phyloP scores from a whole-genome alignment of 2,797 vertebrate genomes.

The Dryobates pubescens region DNA sequence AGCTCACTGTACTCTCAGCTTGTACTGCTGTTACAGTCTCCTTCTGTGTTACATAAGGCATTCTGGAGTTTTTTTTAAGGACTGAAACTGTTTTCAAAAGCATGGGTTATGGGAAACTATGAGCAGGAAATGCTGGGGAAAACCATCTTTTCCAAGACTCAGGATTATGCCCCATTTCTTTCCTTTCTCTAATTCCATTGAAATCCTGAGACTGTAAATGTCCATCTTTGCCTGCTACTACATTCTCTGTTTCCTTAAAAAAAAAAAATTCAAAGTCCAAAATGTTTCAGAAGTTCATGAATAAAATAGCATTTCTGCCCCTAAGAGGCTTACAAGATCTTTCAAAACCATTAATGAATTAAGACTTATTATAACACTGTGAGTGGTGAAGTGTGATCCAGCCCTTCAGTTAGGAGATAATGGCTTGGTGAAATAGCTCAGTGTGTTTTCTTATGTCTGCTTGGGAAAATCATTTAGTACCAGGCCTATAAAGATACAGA shows the following conservation, averaged over 20 bases:
- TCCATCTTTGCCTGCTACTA: background rate
- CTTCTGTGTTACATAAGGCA: background rate
- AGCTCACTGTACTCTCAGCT: background rate
- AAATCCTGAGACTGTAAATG: background rate
- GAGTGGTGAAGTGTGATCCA: constrained; percentile 10
- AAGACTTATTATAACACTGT: background rate
- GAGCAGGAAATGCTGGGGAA: background rate
- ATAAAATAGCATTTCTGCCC: constrained; percentile 24
- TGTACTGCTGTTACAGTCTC: background rate
- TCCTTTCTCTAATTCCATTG: background rate
- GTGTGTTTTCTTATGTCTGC: background rate
- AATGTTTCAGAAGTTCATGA: constrained; percentile 24
- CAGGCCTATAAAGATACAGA: background rate
- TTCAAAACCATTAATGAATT: constrained; percentile 36
- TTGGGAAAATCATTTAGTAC: background rate
- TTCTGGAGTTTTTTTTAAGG: background rate
- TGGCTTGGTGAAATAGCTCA: background rate
- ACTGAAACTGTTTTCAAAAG: background rate
- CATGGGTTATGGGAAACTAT: background rate
- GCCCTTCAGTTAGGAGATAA: constrained; percentile 23
- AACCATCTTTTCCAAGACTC: background rate
- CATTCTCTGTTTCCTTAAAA: background rate
- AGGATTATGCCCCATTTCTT: background rate
- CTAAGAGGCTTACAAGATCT: constrained; percentile 19
- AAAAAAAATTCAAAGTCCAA: background rate